phyloP scores from a whole-genome alignment of 2,888 invertebrate species.

The Lissocephala sabroskyi region DNA sequence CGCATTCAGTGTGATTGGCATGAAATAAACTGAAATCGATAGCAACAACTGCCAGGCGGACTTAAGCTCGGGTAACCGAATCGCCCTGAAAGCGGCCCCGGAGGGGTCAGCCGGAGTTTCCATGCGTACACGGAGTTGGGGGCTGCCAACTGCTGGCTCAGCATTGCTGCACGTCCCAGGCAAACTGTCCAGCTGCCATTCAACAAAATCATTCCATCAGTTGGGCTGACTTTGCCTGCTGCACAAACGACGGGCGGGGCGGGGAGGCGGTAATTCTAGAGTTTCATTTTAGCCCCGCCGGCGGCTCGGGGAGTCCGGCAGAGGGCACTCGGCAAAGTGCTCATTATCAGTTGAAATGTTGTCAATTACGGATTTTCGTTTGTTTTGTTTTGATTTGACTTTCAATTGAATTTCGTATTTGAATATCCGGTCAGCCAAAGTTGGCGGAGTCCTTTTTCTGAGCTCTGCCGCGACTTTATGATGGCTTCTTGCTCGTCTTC shows the following conservation, averaged over 20 bases:
- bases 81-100: too few species aligned
- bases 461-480: constrained; percentile 44
- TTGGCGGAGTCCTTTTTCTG: not conserved
- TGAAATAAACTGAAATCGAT: constrained; percentile 38
- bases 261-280: too few species aligned
- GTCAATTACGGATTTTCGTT: constrained; percentile 59
- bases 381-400: constrained; percentile 56
- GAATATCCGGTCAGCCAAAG: constrained; percentile 28
- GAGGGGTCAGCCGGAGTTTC: too few species aligned
- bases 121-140: not conserved
- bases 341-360: constrained; percentile 62
- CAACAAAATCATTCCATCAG: constrained; percentile 42
- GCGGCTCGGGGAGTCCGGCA: too few species aligned
- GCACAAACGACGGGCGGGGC: constrained; percentile 9
- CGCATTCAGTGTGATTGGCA: too few species aligned
- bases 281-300: too few species aligned
- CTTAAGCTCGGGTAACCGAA: not conserved
- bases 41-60: constrained; percentile 29
- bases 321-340: constrained; percentile 41
- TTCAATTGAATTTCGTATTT: constrained; percentile 59
- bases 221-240: constrained; percentile 28
- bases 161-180: constrained; percentile 37
- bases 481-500: too few species aligned
- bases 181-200: constrained; percentile 20
- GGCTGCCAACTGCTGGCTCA: constrained; percentile 33